Evolutionary conservation across 2,113 vertebrate genomes (phyloP).

Genomic region (Galemys pyrenaicus): DNA sequence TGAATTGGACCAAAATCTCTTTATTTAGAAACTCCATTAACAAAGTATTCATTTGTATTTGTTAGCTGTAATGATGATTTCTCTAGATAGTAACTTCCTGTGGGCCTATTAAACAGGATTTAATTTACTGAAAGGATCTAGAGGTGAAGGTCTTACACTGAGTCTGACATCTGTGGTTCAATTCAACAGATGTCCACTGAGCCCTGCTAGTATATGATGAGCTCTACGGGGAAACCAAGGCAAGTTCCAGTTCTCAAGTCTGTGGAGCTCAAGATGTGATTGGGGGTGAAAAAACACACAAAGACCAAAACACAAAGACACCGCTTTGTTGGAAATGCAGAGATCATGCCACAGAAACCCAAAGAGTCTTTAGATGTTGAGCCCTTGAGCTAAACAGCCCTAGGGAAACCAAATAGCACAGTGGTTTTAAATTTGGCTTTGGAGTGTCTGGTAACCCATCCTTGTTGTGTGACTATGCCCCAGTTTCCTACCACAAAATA

Average conservation of each 20-base stretch:
- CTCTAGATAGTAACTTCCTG: slow-evolving; percentile 6
- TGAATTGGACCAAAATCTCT: not conserved
- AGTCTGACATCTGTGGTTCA: not conserved
- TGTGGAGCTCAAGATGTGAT: not conserved
- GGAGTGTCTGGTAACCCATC: not conserved
- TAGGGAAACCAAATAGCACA: not conserved
- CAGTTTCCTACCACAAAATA: slow-evolving; percentile 39
- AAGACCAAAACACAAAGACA: not conserved
- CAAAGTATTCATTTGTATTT: slow-evolving; percentile 22
- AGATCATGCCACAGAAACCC: not conserved
- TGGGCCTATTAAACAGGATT: slow-evolving; percentile 27
- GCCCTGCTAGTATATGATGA: not conserved
- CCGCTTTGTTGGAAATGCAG: not conserved
- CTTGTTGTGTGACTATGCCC: not conserved
- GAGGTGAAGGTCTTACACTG: not conserved
- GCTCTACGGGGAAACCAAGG: not conserved
- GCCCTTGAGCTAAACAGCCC: not conserved
- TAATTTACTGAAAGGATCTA: slow-evolving; percentile 18
- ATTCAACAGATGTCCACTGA: not conserved
- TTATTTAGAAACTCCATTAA: not conserved
- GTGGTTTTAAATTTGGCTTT: not conserved
- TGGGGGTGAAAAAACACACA: not conserved
- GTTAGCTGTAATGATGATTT: not conserved
- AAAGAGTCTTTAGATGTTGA: not conserved
- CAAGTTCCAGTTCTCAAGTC: not conserved